Base-by-base conservation (phyloP, 2,797 vertebrate species). In the Adrianichthys oophorus region DNA sequence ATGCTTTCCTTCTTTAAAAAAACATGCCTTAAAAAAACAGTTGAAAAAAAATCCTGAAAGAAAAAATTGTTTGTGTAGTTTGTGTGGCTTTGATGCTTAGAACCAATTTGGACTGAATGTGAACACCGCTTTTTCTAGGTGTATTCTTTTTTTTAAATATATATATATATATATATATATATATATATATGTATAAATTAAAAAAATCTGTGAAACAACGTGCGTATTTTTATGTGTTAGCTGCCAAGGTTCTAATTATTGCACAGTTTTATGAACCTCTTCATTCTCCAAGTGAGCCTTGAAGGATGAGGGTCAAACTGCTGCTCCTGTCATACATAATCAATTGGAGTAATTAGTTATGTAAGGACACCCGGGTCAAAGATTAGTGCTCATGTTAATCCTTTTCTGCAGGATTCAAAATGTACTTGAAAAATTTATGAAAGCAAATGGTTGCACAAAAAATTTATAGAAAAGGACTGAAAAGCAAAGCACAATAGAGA, bases 291-390 rank as follows among this genome's bases (percentile, higher is more conserved):
- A 15, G 15, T 23, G 18, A 32, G 18, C 15, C 49, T 3, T 19
- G 21, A 2, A 21, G 59, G 50, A 56, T 42, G 45, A 62, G 46
- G 51, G 41, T 52, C 50, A 47, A 15, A 15, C 16, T 41, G 41
- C 45, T 48, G 54, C 46, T 67, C 48, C 45, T 56, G 42, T 73
- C 49, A 45, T 21, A 24, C 55, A 29, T 45, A 43, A 65, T 51
- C 65, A 65, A 45, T 45, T 52, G 57, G 24, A 66, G 46, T 55
- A 60, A 72, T 65, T 52, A 60, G 47, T 68, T 56, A 29, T 14
- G 45, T 43, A 52, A 62, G 52, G 59, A 48, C 37, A 56, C 12
- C 7, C 21, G 52, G 45, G 51, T 75, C 63, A 56, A 41, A 64
- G 45, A 69, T 61, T 41, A 57, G 18, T 47, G 44, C 55, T 43